These are phyloP conservation scores for Mamestra brassicae DNA, from an alignment of 2,888 invertebrate genomes.

Conservation along the genomic window DNA sequence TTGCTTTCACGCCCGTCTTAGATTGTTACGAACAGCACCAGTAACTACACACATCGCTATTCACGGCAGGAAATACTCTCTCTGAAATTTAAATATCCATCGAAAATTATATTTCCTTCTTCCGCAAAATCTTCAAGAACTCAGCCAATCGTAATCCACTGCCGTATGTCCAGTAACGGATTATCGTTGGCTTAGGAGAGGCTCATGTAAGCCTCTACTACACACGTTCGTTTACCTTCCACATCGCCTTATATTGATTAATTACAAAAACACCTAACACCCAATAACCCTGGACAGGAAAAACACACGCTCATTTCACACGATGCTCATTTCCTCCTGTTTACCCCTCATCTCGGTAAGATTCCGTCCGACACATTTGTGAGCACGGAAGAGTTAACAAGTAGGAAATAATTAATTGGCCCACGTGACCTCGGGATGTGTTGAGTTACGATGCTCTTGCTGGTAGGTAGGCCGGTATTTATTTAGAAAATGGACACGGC, in stretches of 20 bases:
- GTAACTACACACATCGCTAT: not conserved
- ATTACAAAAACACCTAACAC: slow-evolving; percentile 7
- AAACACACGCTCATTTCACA: slow-evolving; percentile 31
- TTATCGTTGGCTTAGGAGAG: too few species aligned
- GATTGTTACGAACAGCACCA: not conserved
- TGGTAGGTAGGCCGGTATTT: not conserved
- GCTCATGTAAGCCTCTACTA: not conserved
- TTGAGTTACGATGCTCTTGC: slow-evolving; percentile 9
- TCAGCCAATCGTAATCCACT: too few species aligned
- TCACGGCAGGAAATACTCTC: not conserved
- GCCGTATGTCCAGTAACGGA: too few species aligned
- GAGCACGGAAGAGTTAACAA: slow-evolving; percentile 42
- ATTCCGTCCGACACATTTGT: slow-evolving; percentile 30
- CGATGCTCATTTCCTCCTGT: slow-evolving; percentile 27
- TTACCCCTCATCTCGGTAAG: slow-evolving; percentile 44
- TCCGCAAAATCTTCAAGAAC: not conserved
- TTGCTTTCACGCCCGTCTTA: not conserved
- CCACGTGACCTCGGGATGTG: slow-evolving; percentile 10
- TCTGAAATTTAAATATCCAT: not conserved
- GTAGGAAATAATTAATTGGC: slow-evolving; percentile 44
- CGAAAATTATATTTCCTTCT: not conserved
- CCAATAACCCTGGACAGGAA: slow-evolving; percentile 3
- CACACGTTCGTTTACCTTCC: not conserved
- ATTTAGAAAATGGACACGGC: not conserved
- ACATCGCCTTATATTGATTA: too few species aligned